Conservation (phyloP, 2,888 invertebrate genomes). For the Cordylochernes scorpioides region DNA sequence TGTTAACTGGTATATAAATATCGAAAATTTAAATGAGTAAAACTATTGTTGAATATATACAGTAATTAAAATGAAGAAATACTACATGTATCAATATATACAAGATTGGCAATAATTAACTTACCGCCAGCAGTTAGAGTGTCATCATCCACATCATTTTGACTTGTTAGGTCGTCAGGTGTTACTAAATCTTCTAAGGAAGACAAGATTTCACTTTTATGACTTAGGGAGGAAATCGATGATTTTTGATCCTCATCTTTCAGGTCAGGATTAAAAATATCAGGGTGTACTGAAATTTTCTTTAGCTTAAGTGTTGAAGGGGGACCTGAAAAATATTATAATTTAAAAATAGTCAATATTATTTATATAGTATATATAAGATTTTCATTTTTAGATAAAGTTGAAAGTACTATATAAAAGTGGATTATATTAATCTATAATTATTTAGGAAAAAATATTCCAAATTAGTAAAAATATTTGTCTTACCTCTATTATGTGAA, state of each 20-base stretch:
- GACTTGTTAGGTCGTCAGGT: constrained; percentile 23
- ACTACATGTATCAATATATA: neutral
- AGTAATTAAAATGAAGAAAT: neutral
- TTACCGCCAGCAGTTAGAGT: too few species aligned
- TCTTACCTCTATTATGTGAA: too few species aligned
- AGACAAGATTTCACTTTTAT: constrained; percentile 15
- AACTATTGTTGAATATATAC: too few species aligned
- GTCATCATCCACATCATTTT: constrained; percentile 18
- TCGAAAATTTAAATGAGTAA: neutral
- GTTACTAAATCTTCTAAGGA: constrained; percentile 15
- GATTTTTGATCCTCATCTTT: constrained; percentile 23
- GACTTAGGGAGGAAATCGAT: constrained; percentile 15
- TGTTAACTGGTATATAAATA: too few species aligned
- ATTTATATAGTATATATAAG: too few species aligned
- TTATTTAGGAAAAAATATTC: too few species aligned
- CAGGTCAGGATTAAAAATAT: constrained; percentile 17
- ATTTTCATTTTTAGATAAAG: too few species aligned
- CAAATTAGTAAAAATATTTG: too few species aligned
- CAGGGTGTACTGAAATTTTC: constrained; percentile 19
- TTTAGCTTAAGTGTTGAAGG: constrained; percentile 15
- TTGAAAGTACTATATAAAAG: too few species aligned
- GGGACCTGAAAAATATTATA: constrained; percentile 15
- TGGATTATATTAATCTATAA: too few species aligned
- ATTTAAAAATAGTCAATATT: neutral
- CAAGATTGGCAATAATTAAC: too few species aligned